Conservation (phyloP, 1,140 invertebrate genomes). For the Hylaeus volcanicus region DNA sequence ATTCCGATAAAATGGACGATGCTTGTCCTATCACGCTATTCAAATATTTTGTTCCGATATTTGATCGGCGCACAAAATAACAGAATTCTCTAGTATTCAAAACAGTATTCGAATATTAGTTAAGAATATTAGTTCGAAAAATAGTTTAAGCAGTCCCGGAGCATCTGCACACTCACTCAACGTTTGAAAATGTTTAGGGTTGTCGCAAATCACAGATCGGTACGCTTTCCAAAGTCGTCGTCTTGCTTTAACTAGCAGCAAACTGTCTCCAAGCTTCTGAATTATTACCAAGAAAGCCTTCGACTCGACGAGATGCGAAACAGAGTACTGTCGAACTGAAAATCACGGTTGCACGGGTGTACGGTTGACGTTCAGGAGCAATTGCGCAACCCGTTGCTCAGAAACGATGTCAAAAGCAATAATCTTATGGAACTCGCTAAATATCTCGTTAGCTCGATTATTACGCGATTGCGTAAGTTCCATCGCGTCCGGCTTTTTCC, state of each 20-base stretch:
- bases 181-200: too few relatives aligned
- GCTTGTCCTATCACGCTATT: too few relatives aligned
- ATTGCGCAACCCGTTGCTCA: not conserved
- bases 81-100: too few relatives aligned
- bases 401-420: slow-evolving; percentile 5
- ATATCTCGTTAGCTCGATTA: slow-evolving; percentile 26
- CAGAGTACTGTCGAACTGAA: not conserved
- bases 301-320: not conserved
- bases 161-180: too few relatives aligned
- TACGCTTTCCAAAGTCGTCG: too few relatives aligned
- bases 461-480: slow-evolving; percentile 11
- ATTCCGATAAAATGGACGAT: too few relatives aligned
- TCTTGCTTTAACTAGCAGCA: not conserved
- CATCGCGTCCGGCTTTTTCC: slow-evolving; percentile 23
- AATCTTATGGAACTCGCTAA: slow-evolving; percentile 26
- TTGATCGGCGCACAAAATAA: too few relatives aligned
- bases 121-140: too few relatives aligned
- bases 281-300: slow-evolving; percentile 17
- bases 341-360: not conserved
- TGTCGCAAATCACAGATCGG: too few relatives aligned
- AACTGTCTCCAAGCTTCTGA: not conserved
- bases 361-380: not conserved
- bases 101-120: too few relatives aligned
- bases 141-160: too few relatives aligned
- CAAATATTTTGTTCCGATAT: too few relatives aligned